Conservation (phyloP, 2,888 invertebrate species). For the Adineta ricciae region DNA sequence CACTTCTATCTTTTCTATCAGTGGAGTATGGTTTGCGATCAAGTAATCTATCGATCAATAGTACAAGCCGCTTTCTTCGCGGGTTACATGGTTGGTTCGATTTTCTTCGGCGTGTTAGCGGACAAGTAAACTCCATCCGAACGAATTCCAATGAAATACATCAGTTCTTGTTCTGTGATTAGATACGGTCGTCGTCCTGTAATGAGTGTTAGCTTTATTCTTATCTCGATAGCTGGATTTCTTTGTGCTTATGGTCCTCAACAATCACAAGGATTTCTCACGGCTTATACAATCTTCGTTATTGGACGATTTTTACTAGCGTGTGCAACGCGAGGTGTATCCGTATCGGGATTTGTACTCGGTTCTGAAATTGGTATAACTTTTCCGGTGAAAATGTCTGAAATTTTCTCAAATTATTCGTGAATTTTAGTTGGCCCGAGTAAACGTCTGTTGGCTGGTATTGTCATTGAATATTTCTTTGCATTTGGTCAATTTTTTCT, state of each 20-base stretch:
- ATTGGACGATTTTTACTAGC: neutral
- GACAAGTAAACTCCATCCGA: neutral
- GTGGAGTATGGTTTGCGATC: neutral
- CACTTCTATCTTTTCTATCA: neutral
- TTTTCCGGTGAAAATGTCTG: neutral
- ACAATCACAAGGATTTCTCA: neutral
- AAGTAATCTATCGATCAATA: neutral
- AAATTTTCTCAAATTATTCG: no score
- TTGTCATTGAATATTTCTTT: conserved; percentile 33
- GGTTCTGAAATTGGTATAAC: neutral
- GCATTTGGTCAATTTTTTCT: conserved; percentile 32
- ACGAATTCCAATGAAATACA: neutral
- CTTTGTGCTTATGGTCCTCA: neutral
- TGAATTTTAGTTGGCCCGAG: neutral
- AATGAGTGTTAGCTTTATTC: neutral
- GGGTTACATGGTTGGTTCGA: neutral
- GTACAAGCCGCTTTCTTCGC: neutral
- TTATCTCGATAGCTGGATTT: neutral
- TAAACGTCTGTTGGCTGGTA: conserved; percentile 24
- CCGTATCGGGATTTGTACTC: neutral
- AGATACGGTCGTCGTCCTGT: conserved; percentile 17
- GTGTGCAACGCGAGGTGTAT: neutral
- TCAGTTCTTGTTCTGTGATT: neutral
- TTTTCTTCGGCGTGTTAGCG: neutral
- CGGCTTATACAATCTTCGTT: neutral